Percentiles rank a stretch among this genome's conserved stretches.
Conservation (phyloP, 2,797 vertebrate genomes). For the Vultur gryphus region DNA sequence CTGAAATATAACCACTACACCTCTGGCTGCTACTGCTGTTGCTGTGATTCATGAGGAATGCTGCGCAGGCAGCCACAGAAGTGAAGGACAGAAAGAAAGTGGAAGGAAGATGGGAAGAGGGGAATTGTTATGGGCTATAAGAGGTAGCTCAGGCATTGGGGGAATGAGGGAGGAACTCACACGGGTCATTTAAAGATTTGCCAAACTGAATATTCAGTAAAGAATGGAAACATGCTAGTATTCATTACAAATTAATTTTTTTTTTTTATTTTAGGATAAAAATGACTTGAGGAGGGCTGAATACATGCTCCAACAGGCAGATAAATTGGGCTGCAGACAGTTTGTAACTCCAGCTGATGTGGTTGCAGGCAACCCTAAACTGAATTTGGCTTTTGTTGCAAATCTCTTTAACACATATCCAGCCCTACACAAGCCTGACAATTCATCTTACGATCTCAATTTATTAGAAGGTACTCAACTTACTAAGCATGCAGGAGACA, state of each 20-base stretch:
- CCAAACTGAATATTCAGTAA: neutral
- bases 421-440: constrained; percentile 73
- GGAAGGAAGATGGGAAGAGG: neutral
- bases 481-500: neutral
- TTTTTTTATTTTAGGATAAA: constrained; percentile 76
- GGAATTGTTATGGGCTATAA: neutral
- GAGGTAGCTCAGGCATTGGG: neutral
- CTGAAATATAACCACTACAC: neutral
- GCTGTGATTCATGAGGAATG: neutral
- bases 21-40: neutral
- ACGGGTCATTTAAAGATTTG: neutral
- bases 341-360: constrained; percentile 93
- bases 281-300: constrained; percentile 86
- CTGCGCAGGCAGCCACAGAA: neutral
- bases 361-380: constrained; percentile 91
- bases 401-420: constrained; percentile 94
- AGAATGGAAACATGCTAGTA: neutral
- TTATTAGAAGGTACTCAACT: constrained; percentile 83
- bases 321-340: constrained; percentile 91
- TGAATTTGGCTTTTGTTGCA: constrained; percentile 95
- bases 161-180: neutral
- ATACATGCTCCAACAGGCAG: constrained; percentile 91
- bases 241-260: neutral
- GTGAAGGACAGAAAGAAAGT: neutral
- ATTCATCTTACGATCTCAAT: constrained; percentile 76